Percentiles rank a stretch among this genome's conserved stretches.
These are phyloP conservation scores for Trachelus troglodyta DNA, from an alignment of 2,888 invertebrate species.

Conservation along the genomic window DNA sequence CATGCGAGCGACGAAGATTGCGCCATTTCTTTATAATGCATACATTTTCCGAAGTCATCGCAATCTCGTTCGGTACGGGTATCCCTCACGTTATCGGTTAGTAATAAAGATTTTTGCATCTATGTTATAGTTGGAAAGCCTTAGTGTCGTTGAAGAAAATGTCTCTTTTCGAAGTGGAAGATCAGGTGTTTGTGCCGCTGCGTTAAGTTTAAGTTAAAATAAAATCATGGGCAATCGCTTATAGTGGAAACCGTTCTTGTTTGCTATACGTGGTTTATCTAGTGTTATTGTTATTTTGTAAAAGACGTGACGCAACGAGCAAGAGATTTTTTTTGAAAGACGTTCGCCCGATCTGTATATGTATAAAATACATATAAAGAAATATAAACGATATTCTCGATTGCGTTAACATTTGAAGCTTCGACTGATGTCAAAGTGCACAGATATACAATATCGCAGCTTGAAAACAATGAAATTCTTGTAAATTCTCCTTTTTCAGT, in stretches of 20 bases:
- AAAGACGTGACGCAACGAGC: neutral
- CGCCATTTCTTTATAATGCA: constrained; percentile 48
- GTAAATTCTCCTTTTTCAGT: neutral
- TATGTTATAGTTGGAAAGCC: constrained; percentile 14
- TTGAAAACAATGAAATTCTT: neutral
- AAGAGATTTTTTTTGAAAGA: neutral
- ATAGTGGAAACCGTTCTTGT: neutral
- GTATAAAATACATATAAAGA: neutral
- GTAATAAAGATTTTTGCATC: constrained; percentile 44
- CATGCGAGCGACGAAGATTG: constrained; percentile 35
- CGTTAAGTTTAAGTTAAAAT: neutral
- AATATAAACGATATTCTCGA: neutral
- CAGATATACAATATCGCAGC: neutral
- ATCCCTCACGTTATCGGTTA: constrained; percentile 43
- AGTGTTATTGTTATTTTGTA: neutral
- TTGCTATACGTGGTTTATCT: neutral
- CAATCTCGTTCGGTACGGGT: constrained; percentile 45
- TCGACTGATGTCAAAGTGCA: neutral
- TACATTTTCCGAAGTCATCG: constrained; percentile 40
- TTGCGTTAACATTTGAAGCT: neutral
- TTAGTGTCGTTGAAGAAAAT: neutral
- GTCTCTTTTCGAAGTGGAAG: neutral
- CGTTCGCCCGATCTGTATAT: neutral
- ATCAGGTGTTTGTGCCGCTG: neutral
- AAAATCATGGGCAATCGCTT: neutral